phyloP scores from a whole-genome alignment of 2,113 vertebrate species.

The Microtus oregoni region DNA sequence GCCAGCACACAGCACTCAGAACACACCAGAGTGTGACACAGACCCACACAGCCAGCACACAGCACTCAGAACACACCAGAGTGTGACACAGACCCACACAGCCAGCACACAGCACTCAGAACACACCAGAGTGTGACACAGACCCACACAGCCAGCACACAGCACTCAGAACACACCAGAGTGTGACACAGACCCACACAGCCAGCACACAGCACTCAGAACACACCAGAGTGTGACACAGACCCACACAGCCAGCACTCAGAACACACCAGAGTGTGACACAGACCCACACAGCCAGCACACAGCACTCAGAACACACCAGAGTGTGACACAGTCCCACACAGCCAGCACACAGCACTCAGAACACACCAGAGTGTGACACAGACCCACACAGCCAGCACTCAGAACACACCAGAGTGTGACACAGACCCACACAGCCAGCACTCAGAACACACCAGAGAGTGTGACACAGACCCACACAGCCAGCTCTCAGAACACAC shows the following conservation, averaged over 20 bases:
- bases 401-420: rapidly evolving
- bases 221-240: rapidly evolving
- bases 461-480: too few relatives aligned
- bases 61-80: rapidly evolving
- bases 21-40: neutral
- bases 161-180: rapidly evolving
- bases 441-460: rapidly evolving
- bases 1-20: rapidly evolving
- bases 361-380: rapidly evolving
- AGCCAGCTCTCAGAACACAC: rapidly evolving
- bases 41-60: rapidly evolving
- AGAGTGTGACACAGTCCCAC: neutral
- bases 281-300: rapidly evolving
- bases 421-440: rapidly evolving
- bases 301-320: rapidly evolving
- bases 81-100: rapidly evolving
- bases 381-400: rapidly evolving
- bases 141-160: rapidly evolving
- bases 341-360: rapidly evolving
- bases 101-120: rapidly evolving
- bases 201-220: rapidly evolving
- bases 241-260: rapidly evolving
- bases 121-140: too few relatives aligned
- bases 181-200: too few relatives aligned
- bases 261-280: rapidly evolving